Percentiles rank a stretch among this genome's conserved stretches.
Evolutionary conservation across 2,888 invertebrate genomes (phyloP).

Genomic region (Nasonovia ribisnigri): DNA sequence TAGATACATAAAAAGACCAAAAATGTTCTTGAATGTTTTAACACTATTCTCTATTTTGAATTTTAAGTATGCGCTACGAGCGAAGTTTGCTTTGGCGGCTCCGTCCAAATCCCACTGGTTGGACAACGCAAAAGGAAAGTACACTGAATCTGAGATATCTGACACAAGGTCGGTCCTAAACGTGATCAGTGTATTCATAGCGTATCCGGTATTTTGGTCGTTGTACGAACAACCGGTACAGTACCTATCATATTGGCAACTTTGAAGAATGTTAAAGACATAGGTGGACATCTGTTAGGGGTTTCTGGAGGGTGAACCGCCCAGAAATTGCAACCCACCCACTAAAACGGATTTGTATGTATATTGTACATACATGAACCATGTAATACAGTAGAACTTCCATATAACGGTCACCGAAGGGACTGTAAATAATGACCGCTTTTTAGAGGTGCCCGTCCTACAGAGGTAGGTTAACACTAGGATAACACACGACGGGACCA

Average conservation of each 20-base stretch:
- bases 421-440: no score
- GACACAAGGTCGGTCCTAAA: conserved; percentile 80
- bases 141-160: conserved; percentile 27
- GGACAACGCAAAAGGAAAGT: conserved; percentile 84
- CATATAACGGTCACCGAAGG: no score
- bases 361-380: background rate
- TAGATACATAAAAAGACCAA: background rate
- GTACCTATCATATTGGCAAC: background rate
- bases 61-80: conserved; percentile 60
- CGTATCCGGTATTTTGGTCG: conserved; percentile 86
- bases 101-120: conserved; percentile 76
- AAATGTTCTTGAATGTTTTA: background rate
- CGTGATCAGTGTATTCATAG: conserved; percentile 79
- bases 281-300: background rate
- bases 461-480: no score
- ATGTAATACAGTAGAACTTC: no score
- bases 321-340: background rate
- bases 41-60: background rate
- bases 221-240: conserved; percentile 83
- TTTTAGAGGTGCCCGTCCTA: no score
- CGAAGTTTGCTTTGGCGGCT: conserved; percentile 1
- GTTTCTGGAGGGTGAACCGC: background rate
- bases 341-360: background rate
- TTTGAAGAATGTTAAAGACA: background rate
- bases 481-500: no score